phyloP scores from a whole-genome alignment of 2,113 vertebrate species.

The Leiothrix lutea region DNA sequence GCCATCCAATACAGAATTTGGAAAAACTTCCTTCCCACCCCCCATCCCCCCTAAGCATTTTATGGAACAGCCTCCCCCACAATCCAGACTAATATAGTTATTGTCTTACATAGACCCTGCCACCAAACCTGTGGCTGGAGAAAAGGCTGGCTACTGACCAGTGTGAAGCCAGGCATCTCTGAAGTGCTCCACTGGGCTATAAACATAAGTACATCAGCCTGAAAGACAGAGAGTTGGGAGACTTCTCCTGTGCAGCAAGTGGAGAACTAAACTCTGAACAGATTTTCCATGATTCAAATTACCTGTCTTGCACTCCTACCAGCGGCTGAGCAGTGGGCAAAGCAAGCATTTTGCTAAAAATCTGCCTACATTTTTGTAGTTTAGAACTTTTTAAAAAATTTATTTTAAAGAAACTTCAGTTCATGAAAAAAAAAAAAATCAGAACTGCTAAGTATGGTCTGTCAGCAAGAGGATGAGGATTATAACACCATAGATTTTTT shows the following conservation, averaged over 20 bases:
- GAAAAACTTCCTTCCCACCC: not conserved
- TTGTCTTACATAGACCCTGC: not conserved
- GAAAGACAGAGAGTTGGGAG: not conserved
- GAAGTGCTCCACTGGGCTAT: not conserved
- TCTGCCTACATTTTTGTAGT: rapidly evolving
- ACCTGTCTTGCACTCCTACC: not conserved
- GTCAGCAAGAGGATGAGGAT: not conserved
- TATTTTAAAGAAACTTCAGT: not conserved
- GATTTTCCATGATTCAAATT: not conserved
- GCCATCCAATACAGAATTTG: not conserved
- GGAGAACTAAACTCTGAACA: not conserved
- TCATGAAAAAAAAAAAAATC: not conserved
- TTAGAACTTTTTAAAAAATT: not conserved
- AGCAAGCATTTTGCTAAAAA: not conserved
- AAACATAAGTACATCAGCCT: not conserved
- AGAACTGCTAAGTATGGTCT: not conserved
- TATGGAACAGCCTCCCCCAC: not conserved
- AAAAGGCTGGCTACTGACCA: not conserved
- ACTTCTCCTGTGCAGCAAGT: not conserved
- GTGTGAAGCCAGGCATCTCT: rapidly evolving
- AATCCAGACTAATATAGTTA: not conserved
- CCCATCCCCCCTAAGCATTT: no score
- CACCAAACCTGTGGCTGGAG: not conserved
- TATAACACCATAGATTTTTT: not conserved
- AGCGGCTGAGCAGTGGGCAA: not conserved